Base-by-base conservation (phyloP, 2,797 vertebrate species). In the Anguilla pacifica region DNA sequence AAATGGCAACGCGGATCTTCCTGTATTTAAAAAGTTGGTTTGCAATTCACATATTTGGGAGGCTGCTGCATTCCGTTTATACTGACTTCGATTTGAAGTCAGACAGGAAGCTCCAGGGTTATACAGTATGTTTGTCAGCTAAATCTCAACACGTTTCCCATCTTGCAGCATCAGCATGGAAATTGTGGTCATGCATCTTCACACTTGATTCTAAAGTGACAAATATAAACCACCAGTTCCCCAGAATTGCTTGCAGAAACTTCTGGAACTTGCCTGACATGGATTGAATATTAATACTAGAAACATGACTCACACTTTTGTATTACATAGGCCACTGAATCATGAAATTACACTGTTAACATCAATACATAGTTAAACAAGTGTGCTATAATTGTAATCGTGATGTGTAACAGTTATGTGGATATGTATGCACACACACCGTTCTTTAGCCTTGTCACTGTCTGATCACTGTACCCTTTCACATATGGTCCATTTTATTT, bases 141-240 rank as follows among this genome's bases (percentile, higher is more conserved):
- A 19, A 81, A 81, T 81, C 77, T 46, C 39, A 22, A 22, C 25
- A 46, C 77, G 4, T 81, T 49, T 22, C 70, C 17, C 17, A 15
- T 81, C 39, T 46, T 15, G 15, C n/a, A 81, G 4, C 43, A 22
- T 43, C 77, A 81, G 77, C 77, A 22, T 6, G 77, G 77, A 17
- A 25, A 81, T 81, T 46, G 39, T 49, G 17, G 77, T 46, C 77
- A 81, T 49, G 77, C 77, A 81, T 46, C 77, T 81, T 81, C 77
- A 81, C 39, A 25, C 77, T 81, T 22, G 19, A 81, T 22, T 49
- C 77, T 81, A 39, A 19, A 46, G 43, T 49, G 77, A 81, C 17
- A 49, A 81, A 81, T 46, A 43, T 49, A 39, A 39, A 22, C 39
- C 77, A 46, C 17, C 77, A 81, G 39, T 81, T 49, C 39, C 43